phyloP scores from a whole-genome alignment of 2,113 vertebrate genomes.

The Bombycilla garrulus region DNA sequence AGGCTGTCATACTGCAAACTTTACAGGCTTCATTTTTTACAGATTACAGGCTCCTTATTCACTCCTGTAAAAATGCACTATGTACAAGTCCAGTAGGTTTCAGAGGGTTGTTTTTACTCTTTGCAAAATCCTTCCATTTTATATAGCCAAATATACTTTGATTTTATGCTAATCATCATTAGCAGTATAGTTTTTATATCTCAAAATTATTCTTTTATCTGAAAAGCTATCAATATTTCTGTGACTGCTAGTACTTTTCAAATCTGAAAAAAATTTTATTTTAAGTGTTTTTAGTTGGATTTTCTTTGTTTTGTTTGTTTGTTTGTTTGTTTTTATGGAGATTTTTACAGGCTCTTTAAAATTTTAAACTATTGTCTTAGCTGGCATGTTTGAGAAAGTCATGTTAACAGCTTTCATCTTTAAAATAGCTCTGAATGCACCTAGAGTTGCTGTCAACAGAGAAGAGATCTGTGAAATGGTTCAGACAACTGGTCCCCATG shows the following conservation, averaged over 20 bases:
- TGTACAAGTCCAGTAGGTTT: neutral
- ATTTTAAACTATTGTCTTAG: conserved; percentile 50
- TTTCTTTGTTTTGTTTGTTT: neutral
- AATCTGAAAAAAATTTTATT: neutral
- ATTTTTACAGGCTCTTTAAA: neutral
- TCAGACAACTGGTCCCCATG: conserved; percentile 43
- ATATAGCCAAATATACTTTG: neutral
- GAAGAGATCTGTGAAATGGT: conserved; percentile 56
- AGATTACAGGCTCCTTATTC: neutral
- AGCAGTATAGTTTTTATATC: neutral
- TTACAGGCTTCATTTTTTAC: neutral
- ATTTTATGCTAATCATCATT: neutral
- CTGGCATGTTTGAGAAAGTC: conserved; percentile 50
- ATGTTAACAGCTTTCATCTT: conserved; percentile 62
- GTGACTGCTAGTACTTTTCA: neutral
- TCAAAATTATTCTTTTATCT: neutral
- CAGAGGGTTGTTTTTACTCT: neutral
- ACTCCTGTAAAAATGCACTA: neutral
- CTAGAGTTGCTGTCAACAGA: conserved; percentile 64
- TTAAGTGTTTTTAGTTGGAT: neutral
- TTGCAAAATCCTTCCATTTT: neutral
- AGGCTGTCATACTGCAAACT: neutral
- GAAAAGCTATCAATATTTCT: neutral
- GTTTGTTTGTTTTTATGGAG: neutral
- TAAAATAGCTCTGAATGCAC: conserved; percentile 67